phyloP scores from a whole-genome alignment of 2,888 invertebrate genomes.

The Tiliacea aurago region DNA sequence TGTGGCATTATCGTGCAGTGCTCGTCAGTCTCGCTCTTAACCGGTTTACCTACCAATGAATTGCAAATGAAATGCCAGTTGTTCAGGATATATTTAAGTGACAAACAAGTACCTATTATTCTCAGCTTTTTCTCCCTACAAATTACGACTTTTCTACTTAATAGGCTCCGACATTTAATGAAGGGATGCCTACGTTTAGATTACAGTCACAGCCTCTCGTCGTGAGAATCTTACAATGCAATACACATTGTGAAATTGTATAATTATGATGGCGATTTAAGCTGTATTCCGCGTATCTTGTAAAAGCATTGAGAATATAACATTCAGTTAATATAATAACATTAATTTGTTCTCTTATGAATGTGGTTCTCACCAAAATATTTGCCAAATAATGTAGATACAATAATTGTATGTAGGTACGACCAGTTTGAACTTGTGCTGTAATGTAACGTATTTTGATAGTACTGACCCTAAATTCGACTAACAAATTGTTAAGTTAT shows the following conservation, averaged over 20 bases:
- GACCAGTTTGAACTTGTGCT: not conserved
- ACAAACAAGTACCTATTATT: conserved; percentile 11
- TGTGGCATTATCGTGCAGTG: conserved; percentile 5
- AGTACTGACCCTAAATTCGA: too few species aligned
- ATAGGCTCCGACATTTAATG: not conserved
- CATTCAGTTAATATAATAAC: conserved; percentile 10
- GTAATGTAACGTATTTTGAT: not conserved
- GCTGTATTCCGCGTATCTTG: not conserved
- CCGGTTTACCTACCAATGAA: conserved; percentile 44
- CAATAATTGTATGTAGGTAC: not conserved
- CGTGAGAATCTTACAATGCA: conserved; percentile 1
- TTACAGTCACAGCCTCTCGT: not conserved
- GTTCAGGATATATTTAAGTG: conserved; percentile 35
- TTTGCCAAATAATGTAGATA: not conserved
- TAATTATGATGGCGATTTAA: conserved; percentile 9
- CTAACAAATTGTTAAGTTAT: not conserved
- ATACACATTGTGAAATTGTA: conserved; percentile 8
- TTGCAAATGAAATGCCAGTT: conserved; percentile 54
- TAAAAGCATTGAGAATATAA: conserved; percentile 12
- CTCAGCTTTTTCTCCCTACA: not conserved
- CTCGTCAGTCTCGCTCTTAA: conserved; percentile 20
- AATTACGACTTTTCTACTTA: too few species aligned
- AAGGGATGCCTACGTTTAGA: not conserved
- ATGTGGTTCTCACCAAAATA: conserved; percentile 9
- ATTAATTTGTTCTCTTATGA: not conserved